Percentiles rank a stretch among this genome's conserved stretches.
Evolutionary conservation across 2,888 invertebrate genomes (phyloP).

Genomic region (Athalia cordata): DNA sequence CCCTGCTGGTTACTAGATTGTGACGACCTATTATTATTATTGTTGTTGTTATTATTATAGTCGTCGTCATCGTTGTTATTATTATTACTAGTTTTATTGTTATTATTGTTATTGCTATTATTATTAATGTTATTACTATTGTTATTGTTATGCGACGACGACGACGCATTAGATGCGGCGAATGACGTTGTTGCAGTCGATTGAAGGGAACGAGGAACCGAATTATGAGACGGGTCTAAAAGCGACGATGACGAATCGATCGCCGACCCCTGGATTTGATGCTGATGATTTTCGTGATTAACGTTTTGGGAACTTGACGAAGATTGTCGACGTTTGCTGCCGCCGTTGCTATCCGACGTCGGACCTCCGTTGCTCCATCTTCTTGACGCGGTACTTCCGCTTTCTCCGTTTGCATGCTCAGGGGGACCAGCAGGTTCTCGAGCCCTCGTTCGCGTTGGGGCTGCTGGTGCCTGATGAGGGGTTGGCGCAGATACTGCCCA

Average conservation of each 20-base stretch:
- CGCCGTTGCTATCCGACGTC: no score
- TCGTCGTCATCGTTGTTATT: no score
- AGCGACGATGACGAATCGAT: not conserved
- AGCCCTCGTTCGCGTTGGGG: conserved; percentile 43
- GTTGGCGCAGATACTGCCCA: conserved; percentile 44
- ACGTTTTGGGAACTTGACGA: not conserved
- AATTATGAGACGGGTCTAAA: not conserved
- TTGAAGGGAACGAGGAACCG: not conserved
- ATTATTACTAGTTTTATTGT: no score
- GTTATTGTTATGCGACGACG: no score
- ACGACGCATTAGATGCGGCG: not conserved
- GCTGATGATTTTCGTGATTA: no score
- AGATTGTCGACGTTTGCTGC: conserved; percentile 28
- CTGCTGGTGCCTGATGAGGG: conserved; percentile 42
- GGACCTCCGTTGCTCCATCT: conserved; percentile 21
- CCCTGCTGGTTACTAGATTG: no score
- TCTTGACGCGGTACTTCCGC: conserved; percentile 40
- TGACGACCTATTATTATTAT: no score
- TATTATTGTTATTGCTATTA: no score
- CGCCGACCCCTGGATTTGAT: not conserved
- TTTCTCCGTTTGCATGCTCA: conserved; percentile 41
- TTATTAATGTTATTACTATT: no score
- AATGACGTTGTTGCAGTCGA: not conserved
- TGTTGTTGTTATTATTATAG: no score
- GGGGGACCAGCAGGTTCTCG: conserved; percentile 43